Evolutionary conservation across 2,888 invertebrate species (phyloP).

Genomic region (Coenonympha glycerion): DNA sequence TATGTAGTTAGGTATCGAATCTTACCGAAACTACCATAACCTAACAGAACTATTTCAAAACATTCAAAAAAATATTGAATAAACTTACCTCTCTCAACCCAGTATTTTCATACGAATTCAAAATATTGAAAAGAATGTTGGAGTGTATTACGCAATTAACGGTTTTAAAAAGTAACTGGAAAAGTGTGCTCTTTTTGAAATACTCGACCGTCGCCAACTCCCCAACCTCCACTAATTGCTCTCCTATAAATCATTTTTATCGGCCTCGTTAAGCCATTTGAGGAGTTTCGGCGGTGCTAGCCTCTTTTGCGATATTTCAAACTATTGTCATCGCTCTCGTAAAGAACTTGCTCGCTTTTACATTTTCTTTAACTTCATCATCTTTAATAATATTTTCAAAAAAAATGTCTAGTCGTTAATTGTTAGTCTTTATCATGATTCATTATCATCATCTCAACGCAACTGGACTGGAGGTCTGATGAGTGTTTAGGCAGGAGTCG

Average conservation of each 20-base stretch:
- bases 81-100: too few species aligned
- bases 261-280: slow-evolving; percentile 11
- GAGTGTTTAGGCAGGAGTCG: too few species aligned
- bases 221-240: slow-evolving; percentile 5
- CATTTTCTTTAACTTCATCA: not conserved
- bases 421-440: not conserved
- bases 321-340: slow-evolving; percentile 1
- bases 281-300: not conserved
- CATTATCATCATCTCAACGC: not conserved
- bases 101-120: too few species aligned
- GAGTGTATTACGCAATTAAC: not conserved
- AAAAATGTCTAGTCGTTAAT: not conserved
- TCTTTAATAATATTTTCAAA: not conserved
- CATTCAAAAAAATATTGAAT: too few species aligned
- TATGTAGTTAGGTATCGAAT: too few species aligned
- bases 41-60: too few species aligned
- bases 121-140: too few species aligned
- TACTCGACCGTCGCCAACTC: not conserved
- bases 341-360: not conserved
- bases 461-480: too few species aligned
- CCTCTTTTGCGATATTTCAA: slow-evolving; percentile 4
- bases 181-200: not conserved
- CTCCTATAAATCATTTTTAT: slow-evolving; percentile 9
- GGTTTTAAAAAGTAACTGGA: not conserved
- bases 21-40: too few species aligned